Evolutionary conservation across 2,113 vertebrate species (phyloP).

Genomic region (Leucopsar rothschildi): DNA sequence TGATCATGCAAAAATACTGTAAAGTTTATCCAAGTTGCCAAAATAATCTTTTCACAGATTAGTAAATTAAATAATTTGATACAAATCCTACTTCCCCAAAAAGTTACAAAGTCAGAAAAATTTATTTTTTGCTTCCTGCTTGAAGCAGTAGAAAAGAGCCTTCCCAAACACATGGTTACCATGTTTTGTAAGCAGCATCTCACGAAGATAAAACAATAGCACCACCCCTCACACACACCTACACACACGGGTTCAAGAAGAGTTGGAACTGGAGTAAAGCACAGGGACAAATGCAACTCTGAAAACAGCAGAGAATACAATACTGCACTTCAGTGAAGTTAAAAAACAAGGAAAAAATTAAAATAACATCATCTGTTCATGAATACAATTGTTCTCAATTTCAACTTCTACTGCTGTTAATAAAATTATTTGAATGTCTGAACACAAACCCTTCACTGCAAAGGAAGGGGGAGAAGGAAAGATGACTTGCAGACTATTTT

Average conservation of each 20-base stretch:
- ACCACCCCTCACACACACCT: not conserved
- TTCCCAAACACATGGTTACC: not conserved
- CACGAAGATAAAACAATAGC: not conserved
- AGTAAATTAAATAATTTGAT: not conserved
- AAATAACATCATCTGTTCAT: not conserved
- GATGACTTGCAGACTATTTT: not conserved
- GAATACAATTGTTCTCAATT: not conserved
- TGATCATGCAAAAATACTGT: not conserved
- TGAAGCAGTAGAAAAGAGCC: not conserved
- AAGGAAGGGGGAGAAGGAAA: not conserved
- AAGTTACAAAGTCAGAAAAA: not conserved
- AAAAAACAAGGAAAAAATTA: not conserved
- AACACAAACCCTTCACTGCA: not conserved
- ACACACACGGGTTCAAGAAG: rapidly evolving
- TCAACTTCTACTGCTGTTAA: not conserved
- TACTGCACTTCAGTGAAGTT: not conserved
- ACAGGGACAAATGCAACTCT: not conserved
- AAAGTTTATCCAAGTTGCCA: not conserved
- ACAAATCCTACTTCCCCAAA: not conserved
- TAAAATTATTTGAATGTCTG: not conserved
- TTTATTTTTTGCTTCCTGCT: not conserved
- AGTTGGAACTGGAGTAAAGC: not conserved
- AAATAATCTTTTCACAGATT: not conserved
- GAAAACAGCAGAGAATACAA: not conserved
- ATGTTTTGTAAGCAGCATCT: not conserved